A percentile compares a stretch with the other conserved stretches of the same genome.
Conservation (phyloP, 2,113 vertebrate genomes). For the Anas platyrhynchos region DNA sequence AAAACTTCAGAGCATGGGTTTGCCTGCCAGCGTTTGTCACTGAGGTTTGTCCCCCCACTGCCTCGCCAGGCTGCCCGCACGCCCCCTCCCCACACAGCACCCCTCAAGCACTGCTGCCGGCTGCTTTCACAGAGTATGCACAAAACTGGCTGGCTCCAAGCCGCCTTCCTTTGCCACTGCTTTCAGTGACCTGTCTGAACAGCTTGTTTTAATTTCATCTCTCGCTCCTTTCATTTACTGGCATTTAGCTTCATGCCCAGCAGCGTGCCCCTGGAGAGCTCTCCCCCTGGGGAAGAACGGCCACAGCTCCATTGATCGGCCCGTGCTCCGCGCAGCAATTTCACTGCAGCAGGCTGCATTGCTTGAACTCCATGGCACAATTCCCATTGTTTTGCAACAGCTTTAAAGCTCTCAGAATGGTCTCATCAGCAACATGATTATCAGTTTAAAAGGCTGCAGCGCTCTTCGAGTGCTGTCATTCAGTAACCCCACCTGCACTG, state of each 20-base stretch:
- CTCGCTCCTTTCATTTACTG: not conserved
- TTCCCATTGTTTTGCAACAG: slow-evolving; percentile 43
- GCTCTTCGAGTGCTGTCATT: not conserved
- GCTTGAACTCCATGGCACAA: not conserved
- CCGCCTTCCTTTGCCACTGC: not conserved
- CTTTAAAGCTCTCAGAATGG: not conserved
- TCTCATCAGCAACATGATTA: slow-evolving; percentile 13
- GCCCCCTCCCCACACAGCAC: not conserved
- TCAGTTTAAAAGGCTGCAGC: not conserved
- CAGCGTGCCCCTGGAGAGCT: not conserved
- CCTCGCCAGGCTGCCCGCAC: not conserved
- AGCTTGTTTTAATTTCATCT: not conserved
- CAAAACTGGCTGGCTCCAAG: not conserved
- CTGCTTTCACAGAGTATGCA: not conserved
- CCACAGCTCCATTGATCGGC: not conserved
- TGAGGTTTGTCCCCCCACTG: not conserved
- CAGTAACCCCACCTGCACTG: not conserved
- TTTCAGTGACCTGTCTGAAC: not conserved
- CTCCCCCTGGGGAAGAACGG: slow-evolving; percentile 9
- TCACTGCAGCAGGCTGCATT: not conserved
- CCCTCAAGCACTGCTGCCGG: not conserved
- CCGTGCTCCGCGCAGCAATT: not conserved
- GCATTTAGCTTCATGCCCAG: not conserved
- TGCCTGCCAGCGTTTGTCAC: not conserved
- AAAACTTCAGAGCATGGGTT: not conserved